phyloP scores from a whole-genome alignment of 1,140 invertebrate species.

The Drosophila orena region DNA sequence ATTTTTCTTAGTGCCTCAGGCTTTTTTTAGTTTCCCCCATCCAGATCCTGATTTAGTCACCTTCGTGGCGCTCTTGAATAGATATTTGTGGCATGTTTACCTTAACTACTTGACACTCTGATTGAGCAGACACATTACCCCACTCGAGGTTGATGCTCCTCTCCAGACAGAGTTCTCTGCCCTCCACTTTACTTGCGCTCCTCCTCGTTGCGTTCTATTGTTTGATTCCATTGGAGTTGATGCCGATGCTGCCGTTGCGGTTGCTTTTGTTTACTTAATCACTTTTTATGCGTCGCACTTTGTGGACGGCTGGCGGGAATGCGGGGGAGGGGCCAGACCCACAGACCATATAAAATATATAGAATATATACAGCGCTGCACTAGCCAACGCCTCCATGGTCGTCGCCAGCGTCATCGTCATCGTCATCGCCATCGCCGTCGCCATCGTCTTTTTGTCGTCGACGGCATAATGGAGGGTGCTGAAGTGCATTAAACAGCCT shows the following conservation, averaged over 20 bases:
- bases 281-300: constrained; percentile 55
- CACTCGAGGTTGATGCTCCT: constrained; percentile 52
- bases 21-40: constrained; percentile 11
- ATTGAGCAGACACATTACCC: constrained; percentile 52
- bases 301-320: constrained; percentile 39
- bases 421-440: neutral
- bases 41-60: constrained; percentile 27
- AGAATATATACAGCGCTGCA: constrained; percentile 21
- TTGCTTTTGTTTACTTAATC: constrained; percentile 68
- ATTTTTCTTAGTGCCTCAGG: neutral
- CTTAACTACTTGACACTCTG: constrained; percentile 52
- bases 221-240: constrained; percentile 58
- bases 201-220: constrained; percentile 42
- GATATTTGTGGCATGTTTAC: constrained; percentile 51
- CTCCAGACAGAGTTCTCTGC: constrained; percentile 38
- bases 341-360: constrained; percentile 21
- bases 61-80: constrained; percentile 23
- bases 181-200: constrained; percentile 13
- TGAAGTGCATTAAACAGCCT: constrained; percentile 47
- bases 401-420: constrained; percentile 21
- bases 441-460: constrained; percentile 35
- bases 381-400: constrained; percentile 50
- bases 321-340: neutral
- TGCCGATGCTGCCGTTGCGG: constrained; percentile 24
- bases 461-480: constrained; percentile 21